Percentiles rank a stretch among this genome's conserved stretches.
Evolutionary conservation across 2,797 vertebrate genomes (phyloP).

Genomic region (Petrocephalus schoutedeni): DNA sequence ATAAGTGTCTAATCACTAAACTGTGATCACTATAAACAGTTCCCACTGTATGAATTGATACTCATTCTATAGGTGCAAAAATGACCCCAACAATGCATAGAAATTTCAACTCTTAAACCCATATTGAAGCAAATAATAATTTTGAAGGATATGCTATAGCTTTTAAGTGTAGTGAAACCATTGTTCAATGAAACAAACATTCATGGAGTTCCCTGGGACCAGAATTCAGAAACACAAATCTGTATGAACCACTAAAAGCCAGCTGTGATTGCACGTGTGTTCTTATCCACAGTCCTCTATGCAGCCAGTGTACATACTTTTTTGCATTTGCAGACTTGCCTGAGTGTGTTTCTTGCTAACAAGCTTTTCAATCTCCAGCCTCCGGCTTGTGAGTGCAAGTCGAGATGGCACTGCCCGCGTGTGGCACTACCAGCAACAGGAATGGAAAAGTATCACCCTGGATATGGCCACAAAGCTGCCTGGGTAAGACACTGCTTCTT

Average conservation of each 20-base stretch:
- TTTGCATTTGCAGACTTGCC: neutral
- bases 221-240: neutral
- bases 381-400: conserved; percentile 88
- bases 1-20: too few relatives aligned
- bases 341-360: neutral
- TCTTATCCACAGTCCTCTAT: neutral
- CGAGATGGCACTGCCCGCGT: conserved; percentile 92
- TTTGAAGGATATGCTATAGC: neutral
- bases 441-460: conserved; percentile 84
- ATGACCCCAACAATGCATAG: neutral
- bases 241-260: neutral
- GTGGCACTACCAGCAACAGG: conserved; percentile 94
- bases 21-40: too few relatives aligned
- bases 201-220: neutral
- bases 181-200: neutral
- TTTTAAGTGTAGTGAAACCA: neutral
- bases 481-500: conserved; percentile 67
- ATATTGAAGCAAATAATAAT: neutral
- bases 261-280: neutral
- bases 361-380: neutral
- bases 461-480: conserved; percentile 87
- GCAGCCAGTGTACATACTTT: neutral
- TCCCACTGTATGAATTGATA: neutral
- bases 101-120: neutral
- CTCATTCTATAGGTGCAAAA: neutral